Conservation (phyloP, 2,888 invertebrate species). For the Catonia carolina region DNA sequence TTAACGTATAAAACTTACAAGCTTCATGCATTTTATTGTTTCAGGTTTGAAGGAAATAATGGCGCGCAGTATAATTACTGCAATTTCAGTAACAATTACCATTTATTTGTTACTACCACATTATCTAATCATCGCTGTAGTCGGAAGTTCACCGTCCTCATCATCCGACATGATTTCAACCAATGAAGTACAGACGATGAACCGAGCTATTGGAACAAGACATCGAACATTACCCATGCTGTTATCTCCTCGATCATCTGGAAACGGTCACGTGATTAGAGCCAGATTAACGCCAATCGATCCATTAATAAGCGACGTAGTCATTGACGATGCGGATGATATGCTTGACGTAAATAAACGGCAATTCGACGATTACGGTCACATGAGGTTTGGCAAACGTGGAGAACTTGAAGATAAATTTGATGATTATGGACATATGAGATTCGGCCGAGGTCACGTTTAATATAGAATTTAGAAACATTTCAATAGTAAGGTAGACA, state of each 20-base stretch:
- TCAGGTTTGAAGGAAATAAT: conserved; percentile 10
- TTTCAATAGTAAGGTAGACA: too few relatives aligned
- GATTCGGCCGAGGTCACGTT: conserved; percentile 30
- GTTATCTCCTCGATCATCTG: conserved; percentile 2
- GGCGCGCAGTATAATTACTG: conserved; percentile 22
- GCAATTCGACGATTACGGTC: conserved; percentile 32
- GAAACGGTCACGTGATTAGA: not conserved
- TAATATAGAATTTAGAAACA: too few relatives aligned
- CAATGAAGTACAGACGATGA: not conserved
- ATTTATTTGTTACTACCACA: conserved; percentile 24
- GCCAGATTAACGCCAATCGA: conserved; percentile 12
- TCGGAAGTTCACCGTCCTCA: not conserved
- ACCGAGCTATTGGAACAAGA: not conserved
- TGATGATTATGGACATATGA: conserved; percentile 33
- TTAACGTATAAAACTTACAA: too few relatives aligned
- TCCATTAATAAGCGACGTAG: conserved; percentile 17
- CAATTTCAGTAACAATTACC: conserved; percentile 21
- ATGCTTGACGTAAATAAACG: conserved; percentile 27
- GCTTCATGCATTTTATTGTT: too few relatives aligned
- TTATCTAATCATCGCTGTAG: not conserved
- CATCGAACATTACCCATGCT: conserved; percentile 5
- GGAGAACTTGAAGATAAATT: conserved; percentile 30
- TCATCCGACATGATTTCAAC: conserved; percentile 5
- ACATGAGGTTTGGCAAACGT: conserved; percentile 33
- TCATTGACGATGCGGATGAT: conserved; percentile 26